Evolutionary conservation across 2,888 invertebrate species (phyloP), one percentile per base, ranked within the genome.

Genomic region (Drosophila neotestacea): DNA sequence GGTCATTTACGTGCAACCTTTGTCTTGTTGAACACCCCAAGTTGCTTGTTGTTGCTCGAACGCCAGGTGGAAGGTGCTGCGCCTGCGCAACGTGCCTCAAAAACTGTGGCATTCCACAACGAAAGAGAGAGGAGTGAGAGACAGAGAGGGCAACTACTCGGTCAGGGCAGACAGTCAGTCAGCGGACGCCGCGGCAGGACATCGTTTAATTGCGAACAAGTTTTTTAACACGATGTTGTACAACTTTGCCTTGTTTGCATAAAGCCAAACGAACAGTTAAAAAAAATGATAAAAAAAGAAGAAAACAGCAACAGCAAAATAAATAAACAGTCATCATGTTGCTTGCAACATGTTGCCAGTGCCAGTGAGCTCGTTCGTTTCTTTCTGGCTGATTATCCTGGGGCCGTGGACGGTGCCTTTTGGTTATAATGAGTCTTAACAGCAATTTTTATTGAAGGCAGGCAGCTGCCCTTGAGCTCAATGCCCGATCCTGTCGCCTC

Each of bases 1-100:
- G 92, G 92, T 91, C 92, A 92, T 91, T 92, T 91, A 89, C 87
- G 91, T 85, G 91, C 91, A 90, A 91, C 92, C 90, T 91, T 91
- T 91, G 90, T 89, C 87, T 90, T 77, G 77, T 71, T 46, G 63
- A 73, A 80, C 78, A 73, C 59, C 50, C 66, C 77, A 58, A 64
- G 63, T 58, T 56, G 44, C 32, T 32, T 32, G 32, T 32, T 6
- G 6, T 41, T 60, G 61, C 50, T 36, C 58, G 52, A 38, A 55
- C 68, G 27, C 50, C 44, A 48, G 38, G 16, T 36, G 64, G 84
- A 90, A 87, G 91, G 89, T 90, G 90, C 61, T 42, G 81, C 67
- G 78, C 78, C 73, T 76, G 84, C 70, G 78, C 77, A 74, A 71
- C 77, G 32, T 52, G 55, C 56, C 65, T 38, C 38, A 39, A 46